Conservation (phyloP, 1,140 invertebrate genomes). For the Spodoptera litura region DNA sequence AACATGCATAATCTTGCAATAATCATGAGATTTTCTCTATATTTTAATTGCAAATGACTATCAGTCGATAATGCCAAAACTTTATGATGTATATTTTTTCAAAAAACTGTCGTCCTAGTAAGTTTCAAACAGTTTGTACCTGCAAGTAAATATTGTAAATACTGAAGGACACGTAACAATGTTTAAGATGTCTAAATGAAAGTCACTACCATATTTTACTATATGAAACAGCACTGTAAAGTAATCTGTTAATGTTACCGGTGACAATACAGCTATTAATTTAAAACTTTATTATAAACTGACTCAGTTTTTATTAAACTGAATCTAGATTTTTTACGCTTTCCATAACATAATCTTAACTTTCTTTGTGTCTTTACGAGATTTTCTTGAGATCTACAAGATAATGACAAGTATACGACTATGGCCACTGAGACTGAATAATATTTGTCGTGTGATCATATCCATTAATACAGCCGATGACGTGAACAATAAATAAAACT, state of each 20-base stretch:
- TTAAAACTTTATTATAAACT: constrained; percentile 25
- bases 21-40: constrained; percentile 16
- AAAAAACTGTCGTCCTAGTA: no score
- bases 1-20: constrained; percentile 23
- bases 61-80: no score
- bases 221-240: constrained; percentile 4
- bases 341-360: constrained; percentile 12
- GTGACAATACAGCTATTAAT: constrained; percentile 42
- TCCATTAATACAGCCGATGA: constrained; percentile 10
- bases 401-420: no score
- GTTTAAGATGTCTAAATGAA: constrained; percentile 21
- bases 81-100: no score
- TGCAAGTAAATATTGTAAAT: background rate
- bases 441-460: constrained; percentile 2
- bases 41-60: constrained; percentile 37
- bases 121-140: no score
- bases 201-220: background rate
- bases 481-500: constrained; percentile 13
- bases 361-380: no score
- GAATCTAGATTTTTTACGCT: constrained; percentile 36
- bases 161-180: background rate
- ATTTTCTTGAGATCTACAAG: no score
- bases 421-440: background rate
- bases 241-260: constrained; percentile 10
- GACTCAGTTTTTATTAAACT: constrained; percentile 37